Evolutionary conservation across 2,888 invertebrate genomes (phyloP).

Genomic region (Agrochola circellaris): DNA sequence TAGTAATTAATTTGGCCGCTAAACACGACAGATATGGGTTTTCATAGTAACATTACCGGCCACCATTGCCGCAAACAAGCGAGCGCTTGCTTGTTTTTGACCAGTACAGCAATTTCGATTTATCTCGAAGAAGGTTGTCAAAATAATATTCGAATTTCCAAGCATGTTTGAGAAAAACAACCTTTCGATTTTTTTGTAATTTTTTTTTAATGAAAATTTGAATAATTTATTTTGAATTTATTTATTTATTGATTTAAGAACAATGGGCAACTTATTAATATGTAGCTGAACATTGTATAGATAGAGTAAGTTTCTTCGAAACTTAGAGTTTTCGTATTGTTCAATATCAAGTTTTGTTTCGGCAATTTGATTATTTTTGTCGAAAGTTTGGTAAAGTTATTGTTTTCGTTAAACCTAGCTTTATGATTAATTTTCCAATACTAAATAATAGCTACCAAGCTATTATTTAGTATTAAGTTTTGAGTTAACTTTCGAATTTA

Average conservation of each 20-base stretch:
- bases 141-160: too few relatives aligned
- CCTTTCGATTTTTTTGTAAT: too few relatives aligned
- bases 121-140: too few relatives aligned
- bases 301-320: slow-evolving; percentile 5
- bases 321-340: slow-evolving; percentile 25
- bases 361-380: slow-evolving; percentile 24
- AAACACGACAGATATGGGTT: too few relatives aligned
- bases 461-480: too few relatives aligned
- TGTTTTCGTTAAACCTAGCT: slow-evolving; percentile 30
- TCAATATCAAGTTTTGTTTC: slow-evolving; percentile 13
- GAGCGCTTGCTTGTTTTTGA: too few relatives aligned
- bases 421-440: slow-evolving; percentile 17
- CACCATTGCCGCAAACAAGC: too few relatives aligned
- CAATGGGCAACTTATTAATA: neutral
- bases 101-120: too few relatives aligned
- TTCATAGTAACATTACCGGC: too few relatives aligned
- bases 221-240: neutral
- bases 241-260: slow-evolving; percentile 3
- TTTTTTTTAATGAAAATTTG: too few relatives aligned
- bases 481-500: slow-evolving; percentile 5
- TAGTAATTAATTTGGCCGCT: too few relatives aligned
- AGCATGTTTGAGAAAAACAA: too few relatives aligned
- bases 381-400: slow-evolving; percentile 22
- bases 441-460: neutral
- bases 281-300: neutral